Base-by-base conservation (phyloP, 2,113 vertebrate genomes). In the Arothron firmamentum region DNA sequence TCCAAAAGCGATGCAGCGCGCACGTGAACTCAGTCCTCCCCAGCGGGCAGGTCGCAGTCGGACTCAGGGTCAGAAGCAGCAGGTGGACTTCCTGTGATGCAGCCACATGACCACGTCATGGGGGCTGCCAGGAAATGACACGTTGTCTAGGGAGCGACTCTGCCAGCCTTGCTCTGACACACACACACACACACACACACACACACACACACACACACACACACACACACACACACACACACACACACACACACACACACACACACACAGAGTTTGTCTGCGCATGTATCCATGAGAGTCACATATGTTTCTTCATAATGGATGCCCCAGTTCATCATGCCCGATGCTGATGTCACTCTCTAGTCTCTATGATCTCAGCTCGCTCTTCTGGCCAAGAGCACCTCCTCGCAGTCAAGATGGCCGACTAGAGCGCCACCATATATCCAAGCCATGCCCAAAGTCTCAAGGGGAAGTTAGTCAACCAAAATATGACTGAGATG, bases 1-100 rank as follows among this genome's bases (percentile, higher is more conserved):
- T 23, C 21, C 21, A 23, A 23, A 23, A 2, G 21, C 21, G 21
- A 28, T 3, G 34, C 6, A 11, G 34, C 11, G 34, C 2, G 8
- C 34, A 60, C 50, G 60, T 34, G 42, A 56, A 62, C 47, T 59
- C 62, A 18, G 13, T 45, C 65, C 68, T 19, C 38, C 63, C 66
- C 64, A 42, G 31, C 11, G 77, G 62, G 74, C 72, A 53, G 66
- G 63, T 67, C 59, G 50, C 55, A 61, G 68, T 65, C 67, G 77
- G 74, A 82, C 63, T 80, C 77, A 80, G 79, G 74, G 74, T 76
- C 72, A 61, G 16, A 38, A 64, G 49, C 72, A 80, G 74, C 75
- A 71, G 72, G 76, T 65, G 16, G 41, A 67, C 80, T 72, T 77
- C 80, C 75, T 79, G 62, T 67, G 75, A 75, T 68, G 67, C 56